Conservation (phyloP, 53 echinoderm and acorn worm genomes). For the Stichopus horrens region DNA sequence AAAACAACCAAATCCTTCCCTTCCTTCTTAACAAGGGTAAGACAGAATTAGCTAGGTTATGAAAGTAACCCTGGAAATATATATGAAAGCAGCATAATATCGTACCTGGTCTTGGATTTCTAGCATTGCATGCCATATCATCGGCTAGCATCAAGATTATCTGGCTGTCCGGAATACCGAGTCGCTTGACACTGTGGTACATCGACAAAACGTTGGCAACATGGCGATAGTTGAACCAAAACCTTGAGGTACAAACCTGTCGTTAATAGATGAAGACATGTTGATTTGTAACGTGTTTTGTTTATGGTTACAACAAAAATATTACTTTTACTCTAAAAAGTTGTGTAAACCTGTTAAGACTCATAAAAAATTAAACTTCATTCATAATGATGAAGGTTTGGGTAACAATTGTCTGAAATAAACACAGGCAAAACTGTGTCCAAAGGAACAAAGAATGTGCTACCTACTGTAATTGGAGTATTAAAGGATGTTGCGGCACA, state of each 20-base stretch:
- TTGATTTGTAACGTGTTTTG: neutral
- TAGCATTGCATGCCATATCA: constrained; percentile 93
- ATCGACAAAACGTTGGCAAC: constrained; percentile 88
- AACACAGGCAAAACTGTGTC: no score
- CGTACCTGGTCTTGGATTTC: constrained; percentile 89
- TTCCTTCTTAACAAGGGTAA: constrained; percentile 66
- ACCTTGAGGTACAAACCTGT: constrained; percentile 94
- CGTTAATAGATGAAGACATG: neutral
- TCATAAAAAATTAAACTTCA: no score
- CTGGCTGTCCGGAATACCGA: constrained; percentile 96
- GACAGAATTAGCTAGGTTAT: constrained; percentile 80
- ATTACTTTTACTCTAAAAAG: neutral
- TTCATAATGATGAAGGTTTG: no score
- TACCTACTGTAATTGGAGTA: no score
- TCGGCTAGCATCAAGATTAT: constrained; percentile 95
- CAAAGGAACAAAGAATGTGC: no score
- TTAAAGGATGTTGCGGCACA: no score
- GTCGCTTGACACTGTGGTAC: constrained; percentile 92
- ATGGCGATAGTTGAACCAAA: constrained; percentile 99
- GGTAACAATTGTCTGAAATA: no score
- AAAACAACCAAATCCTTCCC: constrained; percentile 78
- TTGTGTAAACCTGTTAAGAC: no score
- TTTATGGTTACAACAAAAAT: neutral
- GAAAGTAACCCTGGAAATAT: constrained; percentile 51
- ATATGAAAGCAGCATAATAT: neutral